A percentile compares a stretch with the other conserved stretches of the same genome.
Evolutionary conservation across 2,113 vertebrate genomes (phyloP).

Genomic region (Scomber colias): DNA sequence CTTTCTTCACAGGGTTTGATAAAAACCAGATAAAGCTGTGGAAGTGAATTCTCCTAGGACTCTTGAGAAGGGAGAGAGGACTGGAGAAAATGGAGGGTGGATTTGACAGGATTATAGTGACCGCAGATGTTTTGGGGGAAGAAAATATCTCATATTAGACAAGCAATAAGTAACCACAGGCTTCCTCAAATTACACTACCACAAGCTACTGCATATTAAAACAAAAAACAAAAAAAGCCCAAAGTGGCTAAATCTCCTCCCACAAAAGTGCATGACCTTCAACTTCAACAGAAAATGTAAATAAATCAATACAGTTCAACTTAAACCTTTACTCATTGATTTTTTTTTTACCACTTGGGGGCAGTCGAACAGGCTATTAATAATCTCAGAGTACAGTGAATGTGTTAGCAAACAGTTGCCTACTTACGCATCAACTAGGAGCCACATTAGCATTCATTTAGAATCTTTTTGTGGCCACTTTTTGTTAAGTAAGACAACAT

Average conservation of each 20-base stretch:
- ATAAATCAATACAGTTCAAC: background rate
- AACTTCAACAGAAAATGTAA: background rate
- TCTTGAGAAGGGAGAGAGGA: slow-evolving; percentile 36
- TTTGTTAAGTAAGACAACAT: no score
- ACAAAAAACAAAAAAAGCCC: background rate
- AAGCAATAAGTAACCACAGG: background rate
- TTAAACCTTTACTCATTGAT: background rate
- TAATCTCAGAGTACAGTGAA: no score
- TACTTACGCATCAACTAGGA: no score
- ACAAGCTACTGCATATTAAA: background rate
- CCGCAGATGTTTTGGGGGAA: slow-evolving; percentile 51
- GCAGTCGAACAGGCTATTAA: background rate
- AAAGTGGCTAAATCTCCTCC: background rate
- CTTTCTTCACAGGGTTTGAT: slow-evolving; percentile 39
- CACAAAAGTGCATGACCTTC: background rate
- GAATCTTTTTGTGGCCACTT: no score
- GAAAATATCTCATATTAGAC: slow-evolving; percentile 22
- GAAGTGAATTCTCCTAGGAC: slow-evolving; percentile 50
- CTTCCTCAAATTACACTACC: background rate
- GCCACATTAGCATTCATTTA: no score
- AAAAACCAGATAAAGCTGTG: slow-evolving; percentile 31
- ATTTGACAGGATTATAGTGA: slow-evolving; percentile 57
- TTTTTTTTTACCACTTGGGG: background rate
- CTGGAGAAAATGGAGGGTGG: slow-evolving; percentile 54
- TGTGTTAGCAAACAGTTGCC: no score